phyloP scores from a whole-genome alignment of 2,797 vertebrate genomes.

The Alcedo quadribrachys region DNA sequence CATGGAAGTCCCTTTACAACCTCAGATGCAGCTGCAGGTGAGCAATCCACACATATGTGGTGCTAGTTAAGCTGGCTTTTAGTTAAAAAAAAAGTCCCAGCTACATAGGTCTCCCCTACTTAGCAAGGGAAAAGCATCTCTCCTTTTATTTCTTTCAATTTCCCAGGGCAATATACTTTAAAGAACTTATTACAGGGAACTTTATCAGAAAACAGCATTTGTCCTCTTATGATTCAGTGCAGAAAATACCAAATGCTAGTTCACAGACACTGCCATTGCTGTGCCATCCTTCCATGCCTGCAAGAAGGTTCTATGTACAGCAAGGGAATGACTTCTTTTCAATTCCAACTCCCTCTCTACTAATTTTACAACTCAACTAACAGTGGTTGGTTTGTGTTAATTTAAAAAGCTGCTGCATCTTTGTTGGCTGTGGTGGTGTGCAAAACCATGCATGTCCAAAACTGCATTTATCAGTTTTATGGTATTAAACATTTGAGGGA shows the following conservation, averaged over 20 bases:
- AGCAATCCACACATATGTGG: rapidly evolving
- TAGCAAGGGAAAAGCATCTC: background rate
- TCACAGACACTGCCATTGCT: background rate
- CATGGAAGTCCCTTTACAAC: background rate
- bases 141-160: background rate
- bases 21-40: background rate
- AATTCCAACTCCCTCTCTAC: background rate
- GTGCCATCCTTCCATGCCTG: background rate
- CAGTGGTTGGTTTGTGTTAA: rapidly evolving
- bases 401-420: background rate
- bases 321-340: background rate
- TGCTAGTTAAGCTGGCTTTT: background rate
- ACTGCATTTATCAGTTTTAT: background rate
- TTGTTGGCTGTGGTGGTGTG: background rate
- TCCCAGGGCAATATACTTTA: background rate
- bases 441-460: background rate
- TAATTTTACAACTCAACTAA: background rate
- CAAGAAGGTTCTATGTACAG: background rate
- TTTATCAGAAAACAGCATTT: background rate
- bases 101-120: rapidly evolving
- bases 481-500: background rate
- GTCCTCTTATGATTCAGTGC: background rate
- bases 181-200: background rate
- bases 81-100: background rate
- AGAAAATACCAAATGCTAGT: background rate